Evolutionary conservation across 2,113 vertebrate species (phyloP).

Genomic region (Stegostoma tigrinum): DNA sequence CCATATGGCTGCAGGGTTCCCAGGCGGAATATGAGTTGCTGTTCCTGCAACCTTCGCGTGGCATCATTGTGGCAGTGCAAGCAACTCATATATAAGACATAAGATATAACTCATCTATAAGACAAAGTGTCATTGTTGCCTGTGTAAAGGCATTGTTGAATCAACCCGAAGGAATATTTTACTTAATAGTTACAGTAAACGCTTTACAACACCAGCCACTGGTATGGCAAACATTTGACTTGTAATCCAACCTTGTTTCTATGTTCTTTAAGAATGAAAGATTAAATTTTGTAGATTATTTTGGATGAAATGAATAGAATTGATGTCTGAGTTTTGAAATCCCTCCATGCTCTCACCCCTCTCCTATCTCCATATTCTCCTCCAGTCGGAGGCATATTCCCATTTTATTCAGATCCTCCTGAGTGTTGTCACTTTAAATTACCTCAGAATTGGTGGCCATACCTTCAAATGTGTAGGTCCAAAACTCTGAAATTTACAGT

Average conservation of each 20-base stretch:
- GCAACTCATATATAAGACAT: no score
- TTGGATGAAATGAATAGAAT: background rate
- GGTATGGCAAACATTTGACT: background rate
- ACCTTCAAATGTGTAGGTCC: background rate
- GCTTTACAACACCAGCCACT: background rate
- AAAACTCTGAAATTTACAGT: background rate
- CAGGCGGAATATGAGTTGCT: no score
- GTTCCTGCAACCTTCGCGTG: no score
- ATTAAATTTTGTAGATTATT: background rate
- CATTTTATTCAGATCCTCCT: background rate
- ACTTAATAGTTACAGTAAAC: background rate
- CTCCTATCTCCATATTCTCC: background rate
- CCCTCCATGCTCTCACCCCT: background rate
- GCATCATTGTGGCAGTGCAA: no score
- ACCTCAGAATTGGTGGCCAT: background rate
- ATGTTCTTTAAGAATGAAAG: background rate
- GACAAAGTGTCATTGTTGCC: background rate
- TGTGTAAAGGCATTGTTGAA: background rate
- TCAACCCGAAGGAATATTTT: background rate
- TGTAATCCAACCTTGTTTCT: background rate
- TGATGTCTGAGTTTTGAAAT: background rate
- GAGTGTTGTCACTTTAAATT: no score
- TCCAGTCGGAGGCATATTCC: background rate
- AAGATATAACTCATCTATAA: no score
- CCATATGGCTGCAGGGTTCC: no score